These are phyloP conservation scores for Labeo rohita DNA, from an alignment of 2,113 vertebrate species.

Conservation along the genomic window DNA sequence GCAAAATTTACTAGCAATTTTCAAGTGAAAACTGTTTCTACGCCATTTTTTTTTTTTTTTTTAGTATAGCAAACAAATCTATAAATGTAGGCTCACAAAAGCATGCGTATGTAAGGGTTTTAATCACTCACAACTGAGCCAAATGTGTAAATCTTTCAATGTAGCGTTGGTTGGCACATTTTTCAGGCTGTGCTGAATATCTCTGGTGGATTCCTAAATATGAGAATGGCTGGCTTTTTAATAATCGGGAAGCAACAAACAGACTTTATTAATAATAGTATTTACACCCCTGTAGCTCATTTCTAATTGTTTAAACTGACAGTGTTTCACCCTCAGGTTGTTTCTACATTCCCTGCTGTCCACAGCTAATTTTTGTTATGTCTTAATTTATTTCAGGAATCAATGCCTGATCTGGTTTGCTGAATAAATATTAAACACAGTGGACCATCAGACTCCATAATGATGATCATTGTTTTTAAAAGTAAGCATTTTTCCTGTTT, in stretches of 20 bases:
- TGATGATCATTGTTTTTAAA: background rate
- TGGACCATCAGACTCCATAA: background rate
- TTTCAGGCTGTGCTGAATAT: background rate
- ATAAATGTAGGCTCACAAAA: too few species aligned
- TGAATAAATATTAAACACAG: background rate
- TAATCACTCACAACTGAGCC: too few species aligned
- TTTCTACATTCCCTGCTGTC: too few species aligned
- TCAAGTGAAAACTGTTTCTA: too few species aligned
- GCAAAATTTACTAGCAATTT: too few species aligned
- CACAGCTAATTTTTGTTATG: background rate
- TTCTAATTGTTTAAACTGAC: background rate
- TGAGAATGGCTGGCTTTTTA: background rate
- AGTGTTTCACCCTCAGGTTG: too few species aligned
- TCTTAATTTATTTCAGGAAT: background rate
- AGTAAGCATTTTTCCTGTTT: background rate
- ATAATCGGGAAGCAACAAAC: too few species aligned
- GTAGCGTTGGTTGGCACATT: background rate
- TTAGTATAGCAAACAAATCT: too few species aligned
- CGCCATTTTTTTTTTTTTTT: too few species aligned
- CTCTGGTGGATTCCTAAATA: background rate
- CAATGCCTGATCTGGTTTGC: background rate
- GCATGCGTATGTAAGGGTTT: too few species aligned
- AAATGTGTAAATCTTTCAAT: background rate
- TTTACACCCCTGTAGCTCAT: background rate
- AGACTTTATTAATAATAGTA: background rate